These are phyloP conservation scores for Solen grandis DNA, from an alignment of 1,140 invertebrate genomes.

Conservation along the genomic window DNA sequence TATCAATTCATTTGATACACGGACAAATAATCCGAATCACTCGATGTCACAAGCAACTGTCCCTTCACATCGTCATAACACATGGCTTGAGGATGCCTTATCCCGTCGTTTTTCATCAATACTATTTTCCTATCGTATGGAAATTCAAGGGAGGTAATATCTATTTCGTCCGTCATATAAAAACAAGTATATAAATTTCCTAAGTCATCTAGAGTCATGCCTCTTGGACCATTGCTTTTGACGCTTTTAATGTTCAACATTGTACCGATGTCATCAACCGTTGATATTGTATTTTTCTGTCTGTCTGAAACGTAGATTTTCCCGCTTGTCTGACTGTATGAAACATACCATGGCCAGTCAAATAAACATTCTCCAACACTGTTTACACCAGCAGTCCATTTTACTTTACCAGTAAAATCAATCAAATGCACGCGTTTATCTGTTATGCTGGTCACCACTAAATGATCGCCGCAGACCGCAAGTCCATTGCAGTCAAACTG, in stretches of 20 bases:
- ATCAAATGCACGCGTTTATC: slow-evolving; percentile 22
- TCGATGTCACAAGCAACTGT: slow-evolving; percentile 7
- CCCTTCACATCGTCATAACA: slow-evolving; percentile 20
- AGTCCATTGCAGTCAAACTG: slow-evolving; percentile 44
- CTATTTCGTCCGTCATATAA: slow-evolving; percentile 43
- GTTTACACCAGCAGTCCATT: slow-evolving; percentile 15
- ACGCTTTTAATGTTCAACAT: slow-evolving; percentile 7
- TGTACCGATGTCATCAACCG: neutral
- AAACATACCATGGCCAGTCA: slow-evolving; percentile 52
- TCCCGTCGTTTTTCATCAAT: slow-evolving; percentile 6
- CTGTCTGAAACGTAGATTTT: slow-evolving; percentile 43
- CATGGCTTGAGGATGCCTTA: slow-evolving; percentile 31
- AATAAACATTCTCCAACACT: slow-evolving; percentile 22
- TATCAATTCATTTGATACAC: slow-evolving; percentile 42
- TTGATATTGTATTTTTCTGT: slow-evolving; percentile 34
- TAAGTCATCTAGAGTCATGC: slow-evolving; percentile 1
- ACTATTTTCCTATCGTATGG: slow-evolving; percentile 11
- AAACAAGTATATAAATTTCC: slow-evolving; percentile 25
- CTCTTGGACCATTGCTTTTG: slow-evolving; percentile 32
- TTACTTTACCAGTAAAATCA: neutral
- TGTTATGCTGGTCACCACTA: slow-evolving; percentile 27
- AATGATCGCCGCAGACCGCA: neutral
- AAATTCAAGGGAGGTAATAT: slow-evolving; percentile 16
- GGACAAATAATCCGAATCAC: slow-evolving; percentile 22
- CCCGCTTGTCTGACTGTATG: neutral